Base-by-base conservation (phyloP, 37 sponge, comb jelly and placozoan genomes). In the Agelas oroides region DNA sequence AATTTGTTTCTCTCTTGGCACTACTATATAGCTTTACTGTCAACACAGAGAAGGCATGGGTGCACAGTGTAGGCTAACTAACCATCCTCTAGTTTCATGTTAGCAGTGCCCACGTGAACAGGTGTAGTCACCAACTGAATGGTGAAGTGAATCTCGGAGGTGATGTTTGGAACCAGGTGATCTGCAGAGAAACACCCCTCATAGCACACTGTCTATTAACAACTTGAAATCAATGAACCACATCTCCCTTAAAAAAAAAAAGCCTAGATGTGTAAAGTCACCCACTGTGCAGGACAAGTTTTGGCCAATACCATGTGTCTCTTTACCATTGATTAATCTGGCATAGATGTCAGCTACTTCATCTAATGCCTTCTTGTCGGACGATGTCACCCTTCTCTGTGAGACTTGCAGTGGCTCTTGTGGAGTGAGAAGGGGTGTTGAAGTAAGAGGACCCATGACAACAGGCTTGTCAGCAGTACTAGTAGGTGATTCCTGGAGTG, bases 111-210 rank as follows among this genome's bases (percentile, higher is more conserved):
- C 62, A 23, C 62, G 5, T 5, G 25, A 23, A 5, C 62, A 32
- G 53, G 30, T 46, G 46, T 46, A 18, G 87, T 86, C 28, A 86
- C 63, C 11, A 86, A 54, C 38, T 86, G 87, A 40, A 86, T 21
- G 24, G 71, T 35, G 62, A 86, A 86, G 55, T 86, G 73, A 16
- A 86, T 52, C 55, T 86, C 80, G 33, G 87, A 60, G 19, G 87
- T 79, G 53, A 79, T 17, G 53, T 86, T 86, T 21, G 80, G 87
- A 3, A 86, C 73, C 78, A 85, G 28, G 11, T 55, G 38, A 39
- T 40, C 86, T 85, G 31, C 24, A 52, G 15, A 20, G 37, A 53
- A 70, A 27, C 32, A 73, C 39, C 2, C 17, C 28, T 36, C 71
- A 35, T 13, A 37, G 28, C 21, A 35, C 21, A n/a, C 33, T 32